Conservation (phyloP, 2,797 vertebrate species). For the Delichon dasypus region DNA sequence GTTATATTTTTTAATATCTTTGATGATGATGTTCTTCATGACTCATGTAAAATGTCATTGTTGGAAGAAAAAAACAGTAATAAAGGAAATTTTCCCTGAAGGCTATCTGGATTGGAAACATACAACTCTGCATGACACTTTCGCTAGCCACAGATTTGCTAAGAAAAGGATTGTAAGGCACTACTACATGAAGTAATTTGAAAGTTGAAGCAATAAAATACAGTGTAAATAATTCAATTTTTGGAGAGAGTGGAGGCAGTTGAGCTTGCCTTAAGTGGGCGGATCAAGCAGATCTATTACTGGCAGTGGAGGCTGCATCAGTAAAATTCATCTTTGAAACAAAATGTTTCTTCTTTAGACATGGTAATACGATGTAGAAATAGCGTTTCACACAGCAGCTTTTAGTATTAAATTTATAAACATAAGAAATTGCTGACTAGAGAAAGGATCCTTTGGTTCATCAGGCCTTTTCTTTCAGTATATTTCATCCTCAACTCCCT, state of each 20-base stretch:
- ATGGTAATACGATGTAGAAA: constrained; percentile 67
- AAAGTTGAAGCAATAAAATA: constrained; percentile 51
- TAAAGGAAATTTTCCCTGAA: not conserved
- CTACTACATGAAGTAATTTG: constrained; percentile 32
- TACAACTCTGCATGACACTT: not conserved
- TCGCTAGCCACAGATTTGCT: constrained; percentile 4
- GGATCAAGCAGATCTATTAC: constrained; percentile 64
- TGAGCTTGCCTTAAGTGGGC: constrained; percentile 49
- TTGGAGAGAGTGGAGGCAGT: constrained; percentile 23
- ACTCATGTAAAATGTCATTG: not conserved
- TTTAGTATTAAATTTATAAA: constrained; percentile 56
- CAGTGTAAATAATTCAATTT: constrained; percentile 50
- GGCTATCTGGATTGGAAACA: not conserved
- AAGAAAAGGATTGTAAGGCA: constrained; percentile 16
- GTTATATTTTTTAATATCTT: not conserved
- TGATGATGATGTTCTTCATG: not conserved
- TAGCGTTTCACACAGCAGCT: constrained; percentile 52
- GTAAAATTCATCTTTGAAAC: constrained; percentile 67
- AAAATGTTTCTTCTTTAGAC: constrained; percentile 71
- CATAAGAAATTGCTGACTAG: constrained; percentile 67
- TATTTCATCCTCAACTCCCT: constrained; percentile 57
- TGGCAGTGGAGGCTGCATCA: constrained; percentile 63
- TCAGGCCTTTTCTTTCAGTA: constrained; percentile 44
- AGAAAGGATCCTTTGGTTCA: constrained; percentile 39
- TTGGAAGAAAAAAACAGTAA: not conserved